Base-by-base conservation (phyloP, 1,140 invertebrate species). In the Megalopta genalis region DNA sequence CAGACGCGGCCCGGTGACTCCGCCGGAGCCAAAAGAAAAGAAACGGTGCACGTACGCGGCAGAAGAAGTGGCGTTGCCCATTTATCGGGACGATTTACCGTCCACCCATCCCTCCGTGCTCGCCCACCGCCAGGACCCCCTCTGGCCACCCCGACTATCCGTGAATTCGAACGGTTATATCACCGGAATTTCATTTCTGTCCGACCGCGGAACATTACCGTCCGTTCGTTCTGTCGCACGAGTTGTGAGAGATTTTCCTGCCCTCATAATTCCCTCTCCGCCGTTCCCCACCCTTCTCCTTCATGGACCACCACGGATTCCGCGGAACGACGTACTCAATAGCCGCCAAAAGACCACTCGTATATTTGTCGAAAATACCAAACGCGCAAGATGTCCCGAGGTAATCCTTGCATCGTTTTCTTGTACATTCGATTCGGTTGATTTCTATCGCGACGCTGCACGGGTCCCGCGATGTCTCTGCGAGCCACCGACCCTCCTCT, bases 101-200 rank as follows among this genome's bases (percentile, higher is more conserved):
- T 57, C 37, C 49, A 21, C 37, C 64, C 52, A 8, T 8, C 39
- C n/a, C 5, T 16, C 37, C 14, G 9, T 46, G 42, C 42, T 46
- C 32, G 14, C 68, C 21, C 1, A 3, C 60, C 12, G 21, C 2
- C 57, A 25, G 3, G 2, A 4, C 57, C 21, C 12, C 18, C 25
- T 60, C 21, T 18, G 4, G 5, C 62, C 71, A 2, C 63, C 68
- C 77, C 80, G 85, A 88, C 86, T 88, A 84, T 86, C 86, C 85
- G 83, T 86, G 87, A 85, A 83, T 86, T 88, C 89, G 76, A 90
- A 90, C 89, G 84, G 88, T 90, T 90, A 90, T 90, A 91, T 90
- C 90, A 90, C 88, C 83, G 87, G 87, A 91, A 91, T 91, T 91
- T 91, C 90, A 91, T 90, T 91, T 91, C 89, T 90, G 87, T 90